These are phyloP conservation scores for Apis florea DNA, from an alignment of 1,140 invertebrate genomes.

Conservation along the genomic window DNA sequence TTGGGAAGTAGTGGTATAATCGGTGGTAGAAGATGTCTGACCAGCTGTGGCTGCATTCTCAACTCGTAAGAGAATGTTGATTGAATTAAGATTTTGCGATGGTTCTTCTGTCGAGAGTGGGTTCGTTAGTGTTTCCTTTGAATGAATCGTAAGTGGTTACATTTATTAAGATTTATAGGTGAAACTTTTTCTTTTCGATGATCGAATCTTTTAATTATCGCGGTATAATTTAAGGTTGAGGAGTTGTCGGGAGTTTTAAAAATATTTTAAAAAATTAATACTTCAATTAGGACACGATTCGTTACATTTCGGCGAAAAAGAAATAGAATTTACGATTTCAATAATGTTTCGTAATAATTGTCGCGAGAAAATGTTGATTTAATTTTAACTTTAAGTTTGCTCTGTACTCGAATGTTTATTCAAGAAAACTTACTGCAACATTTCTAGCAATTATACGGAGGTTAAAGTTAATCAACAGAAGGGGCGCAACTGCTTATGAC, in stretches of 20 bases:
- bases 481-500: slow-evolving; percentile 19
- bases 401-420: background rate
- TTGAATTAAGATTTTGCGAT: slow-evolving; percentile 11
- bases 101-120: background rate
- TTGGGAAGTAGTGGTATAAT: slow-evolving; percentile 29
- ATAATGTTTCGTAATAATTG: background rate
- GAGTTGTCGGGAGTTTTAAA: too few species aligned
- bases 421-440: background rate
- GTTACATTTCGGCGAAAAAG: too few species aligned
- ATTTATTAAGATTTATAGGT: background rate
- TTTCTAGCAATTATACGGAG: slow-evolving; percentile 5
- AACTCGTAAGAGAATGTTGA: slow-evolving; percentile 31
- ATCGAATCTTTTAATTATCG: too few species aligned
- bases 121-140: background rate
- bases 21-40: slow-evolving; percentile 14
- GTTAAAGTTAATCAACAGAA: slow-evolving; percentile 21
- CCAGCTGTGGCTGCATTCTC: slow-evolving; percentile 35
- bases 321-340: too few species aligned
- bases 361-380: background rate
- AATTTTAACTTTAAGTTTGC: background rate
- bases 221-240: too few species aligned
- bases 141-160: background rate
- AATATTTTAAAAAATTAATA: too few species aligned
- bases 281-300: too few species aligned
- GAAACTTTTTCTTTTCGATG: background rate